phyloP scores from a whole-genome alignment of 2,888 invertebrate genomes.

The Orchestes rusci region DNA sequence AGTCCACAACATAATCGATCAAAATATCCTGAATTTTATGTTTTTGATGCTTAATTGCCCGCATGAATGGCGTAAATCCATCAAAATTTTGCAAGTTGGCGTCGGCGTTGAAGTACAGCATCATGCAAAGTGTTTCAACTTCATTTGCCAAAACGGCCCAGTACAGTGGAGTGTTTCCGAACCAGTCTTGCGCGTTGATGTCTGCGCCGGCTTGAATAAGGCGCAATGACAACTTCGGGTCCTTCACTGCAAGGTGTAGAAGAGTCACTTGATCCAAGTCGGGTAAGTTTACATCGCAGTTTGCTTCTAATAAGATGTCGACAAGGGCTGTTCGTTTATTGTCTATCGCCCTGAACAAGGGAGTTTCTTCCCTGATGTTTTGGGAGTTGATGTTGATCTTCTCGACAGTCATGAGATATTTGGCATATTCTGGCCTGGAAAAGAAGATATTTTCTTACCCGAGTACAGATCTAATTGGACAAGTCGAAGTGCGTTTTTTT shows the following conservation, averaged over 20 bases:
- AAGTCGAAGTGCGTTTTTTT: too few relatives aligned
- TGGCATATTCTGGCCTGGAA: slow-evolving; percentile 30
- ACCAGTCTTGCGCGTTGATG: slow-evolving; percentile 29
- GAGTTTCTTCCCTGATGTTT: slow-evolving; percentile 32
- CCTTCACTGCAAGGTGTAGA: slow-evolving; percentile 30
- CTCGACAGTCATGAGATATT: slow-evolving; percentile 27
- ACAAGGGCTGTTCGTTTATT: slow-evolving; percentile 20
- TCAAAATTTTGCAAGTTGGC: slow-evolving; percentile 24
- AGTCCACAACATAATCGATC: slow-evolving; percentile 31
- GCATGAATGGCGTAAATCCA: slow-evolving; percentile 31
- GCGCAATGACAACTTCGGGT: slow-evolving; percentile 25
- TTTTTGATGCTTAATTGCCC: slow-evolving; percentile 24
- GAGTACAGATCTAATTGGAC: too few relatives aligned
- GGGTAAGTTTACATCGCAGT: slow-evolving; percentile 30
- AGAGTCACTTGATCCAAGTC: slow-evolving; percentile 29
- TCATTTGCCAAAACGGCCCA: slow-evolving; percentile 26
- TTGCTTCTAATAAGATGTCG: slow-evolving; percentile 27
- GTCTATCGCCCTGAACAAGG: slow-evolving; percentile 29
- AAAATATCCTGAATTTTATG: slow-evolving; percentile 26
- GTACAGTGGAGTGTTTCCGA: slow-evolving; percentile 31
- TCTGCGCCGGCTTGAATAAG: slow-evolving; percentile 32
- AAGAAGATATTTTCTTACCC: background rate
- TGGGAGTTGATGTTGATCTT: slow-evolving; percentile 28
- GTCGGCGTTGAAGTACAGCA: slow-evolving; percentile 34
- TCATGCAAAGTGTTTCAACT: slow-evolving; percentile 31